Conservation (phyloP, 2,113 vertebrate genomes). For the Elgaria multicarinata region DNA sequence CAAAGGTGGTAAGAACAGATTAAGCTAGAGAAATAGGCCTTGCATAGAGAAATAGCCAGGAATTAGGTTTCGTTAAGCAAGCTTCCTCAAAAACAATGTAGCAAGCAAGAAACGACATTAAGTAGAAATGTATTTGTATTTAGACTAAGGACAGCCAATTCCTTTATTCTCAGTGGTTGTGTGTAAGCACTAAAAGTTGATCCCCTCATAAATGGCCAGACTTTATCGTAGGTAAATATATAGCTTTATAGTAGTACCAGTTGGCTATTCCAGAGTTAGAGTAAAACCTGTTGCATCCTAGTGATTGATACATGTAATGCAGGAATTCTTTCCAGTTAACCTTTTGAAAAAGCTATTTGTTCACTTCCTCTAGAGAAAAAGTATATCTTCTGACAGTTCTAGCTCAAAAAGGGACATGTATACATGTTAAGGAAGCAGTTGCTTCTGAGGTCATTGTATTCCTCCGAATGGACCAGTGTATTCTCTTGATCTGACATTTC, state of each 20-base stretch:
- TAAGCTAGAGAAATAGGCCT: background rate
- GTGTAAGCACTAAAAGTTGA: background rate
- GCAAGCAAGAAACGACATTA: background rate
- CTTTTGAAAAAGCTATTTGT: background rate
- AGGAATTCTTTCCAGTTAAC: background rate
- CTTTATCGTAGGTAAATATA: background rate
- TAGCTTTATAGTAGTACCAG: background rate
- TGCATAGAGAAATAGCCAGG: background rate
- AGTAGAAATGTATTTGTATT: background rate
- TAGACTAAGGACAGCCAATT: background rate
- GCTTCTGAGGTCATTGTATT: background rate
- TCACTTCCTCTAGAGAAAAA: background rate
- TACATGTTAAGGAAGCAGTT: too few relatives aligned
- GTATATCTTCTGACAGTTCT: background rate
- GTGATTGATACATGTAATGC: too few relatives aligned
- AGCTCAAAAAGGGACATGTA: background rate
- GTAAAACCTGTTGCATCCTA: background rate
- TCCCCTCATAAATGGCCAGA: background rate
- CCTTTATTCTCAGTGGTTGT: background rate
- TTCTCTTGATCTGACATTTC: background rate
- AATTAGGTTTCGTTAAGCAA: background rate
- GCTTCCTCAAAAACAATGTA: background rate
- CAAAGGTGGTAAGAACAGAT: background rate
- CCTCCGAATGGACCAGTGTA: background rate
- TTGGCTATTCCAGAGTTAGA: background rate